These are phyloP conservation scores for Mermis nigrescens DNA, from an alignment of 2,888 invertebrate species.

Conservation along the genomic window DNA sequence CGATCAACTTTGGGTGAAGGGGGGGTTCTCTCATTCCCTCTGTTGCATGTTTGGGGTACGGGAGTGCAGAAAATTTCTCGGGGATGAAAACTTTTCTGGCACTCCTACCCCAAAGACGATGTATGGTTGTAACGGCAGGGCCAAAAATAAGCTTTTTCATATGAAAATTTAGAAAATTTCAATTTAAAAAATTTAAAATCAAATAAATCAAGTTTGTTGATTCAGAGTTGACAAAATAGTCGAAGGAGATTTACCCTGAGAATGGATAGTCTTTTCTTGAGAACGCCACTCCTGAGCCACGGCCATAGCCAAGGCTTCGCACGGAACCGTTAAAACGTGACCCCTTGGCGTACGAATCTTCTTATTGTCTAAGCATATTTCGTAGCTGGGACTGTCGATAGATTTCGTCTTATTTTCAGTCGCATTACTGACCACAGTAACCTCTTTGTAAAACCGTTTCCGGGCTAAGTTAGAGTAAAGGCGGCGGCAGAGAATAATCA, in stretches of 20 bases:
- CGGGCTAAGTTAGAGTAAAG: background rate
- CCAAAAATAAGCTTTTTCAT: too few relatives aligned
- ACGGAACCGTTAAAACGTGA: slow-evolving; percentile 51
- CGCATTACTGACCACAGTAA: background rate
- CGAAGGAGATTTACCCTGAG: slow-evolving; percentile 17
- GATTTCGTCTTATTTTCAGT: background rate
- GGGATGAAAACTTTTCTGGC: too few relatives aligned
- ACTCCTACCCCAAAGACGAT: too few relatives aligned
- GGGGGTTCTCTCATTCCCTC: too few relatives aligned
- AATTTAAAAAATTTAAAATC: too few relatives aligned
- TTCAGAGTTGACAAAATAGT: too few relatives aligned
- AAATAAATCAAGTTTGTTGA: too few relatives aligned
- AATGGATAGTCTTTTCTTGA: slow-evolving; percentile 54
- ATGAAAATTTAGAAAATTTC: too few relatives aligned
- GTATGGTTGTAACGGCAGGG: too few relatives aligned
- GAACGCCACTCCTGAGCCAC: slow-evolving; percentile 84
- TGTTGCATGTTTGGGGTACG: too few relatives aligned
- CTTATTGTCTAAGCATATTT: slow-evolving; percentile 66
- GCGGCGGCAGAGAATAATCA: background rate
- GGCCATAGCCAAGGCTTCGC: slow-evolving; percentile 70
- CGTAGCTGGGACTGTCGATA: slow-evolving; percentile 33
- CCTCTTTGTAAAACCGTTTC: slow-evolving; percentile 4
- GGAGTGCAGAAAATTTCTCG: too few relatives aligned
- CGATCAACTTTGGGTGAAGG: too few relatives aligned
- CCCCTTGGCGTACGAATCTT: slow-evolving; percentile 77